Percentiles rank a stretch among this genome's conserved stretches.
These are phyloP conservation scores for Lagopus leucura DNA, from an alignment of 2,113 vertebrate species.

Conservation along the genomic window DNA sequence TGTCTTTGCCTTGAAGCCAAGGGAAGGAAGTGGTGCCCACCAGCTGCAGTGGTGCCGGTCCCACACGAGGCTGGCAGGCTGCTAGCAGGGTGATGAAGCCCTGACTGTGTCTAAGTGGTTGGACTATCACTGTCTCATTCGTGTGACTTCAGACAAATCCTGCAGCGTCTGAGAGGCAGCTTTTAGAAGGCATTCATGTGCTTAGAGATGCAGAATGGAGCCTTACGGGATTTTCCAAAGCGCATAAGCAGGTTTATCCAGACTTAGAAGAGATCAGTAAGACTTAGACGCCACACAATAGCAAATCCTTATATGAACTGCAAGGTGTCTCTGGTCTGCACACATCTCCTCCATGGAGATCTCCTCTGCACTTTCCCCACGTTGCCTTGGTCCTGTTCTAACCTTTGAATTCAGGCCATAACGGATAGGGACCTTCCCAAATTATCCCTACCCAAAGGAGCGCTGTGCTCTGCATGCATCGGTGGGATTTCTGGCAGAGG, in stretches of 20 bases:
- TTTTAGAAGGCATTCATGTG: neutral
- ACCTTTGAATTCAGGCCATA: neutral
- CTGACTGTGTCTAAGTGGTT: neutral
- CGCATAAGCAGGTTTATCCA: neutral
- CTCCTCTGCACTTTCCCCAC: neutral
- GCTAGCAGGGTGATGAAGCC: neutral
- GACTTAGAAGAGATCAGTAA: conserved; percentile 17
- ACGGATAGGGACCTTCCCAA: neutral
- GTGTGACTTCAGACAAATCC: neutral
- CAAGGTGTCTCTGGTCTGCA: neutral
- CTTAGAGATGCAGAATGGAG: neutral
- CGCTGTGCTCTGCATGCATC: neutral
- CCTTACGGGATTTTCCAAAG: neutral
- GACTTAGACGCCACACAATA: neutral
- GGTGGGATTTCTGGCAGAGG: neutral
- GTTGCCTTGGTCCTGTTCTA: neutral
- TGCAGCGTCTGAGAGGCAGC: neutral
- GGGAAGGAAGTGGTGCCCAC: neutral
- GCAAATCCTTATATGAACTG: neutral
- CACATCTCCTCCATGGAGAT: neutral
- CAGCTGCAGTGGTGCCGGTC: neutral
- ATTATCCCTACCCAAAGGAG: neutral
- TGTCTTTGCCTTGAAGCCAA: neutral
- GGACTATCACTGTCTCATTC: neutral
- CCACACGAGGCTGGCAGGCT: accelerated